These are phyloP conservation scores for Cheilosia impressa DNA, from an alignment of 2,888 invertebrate species.

Conservation along the genomic window DNA sequence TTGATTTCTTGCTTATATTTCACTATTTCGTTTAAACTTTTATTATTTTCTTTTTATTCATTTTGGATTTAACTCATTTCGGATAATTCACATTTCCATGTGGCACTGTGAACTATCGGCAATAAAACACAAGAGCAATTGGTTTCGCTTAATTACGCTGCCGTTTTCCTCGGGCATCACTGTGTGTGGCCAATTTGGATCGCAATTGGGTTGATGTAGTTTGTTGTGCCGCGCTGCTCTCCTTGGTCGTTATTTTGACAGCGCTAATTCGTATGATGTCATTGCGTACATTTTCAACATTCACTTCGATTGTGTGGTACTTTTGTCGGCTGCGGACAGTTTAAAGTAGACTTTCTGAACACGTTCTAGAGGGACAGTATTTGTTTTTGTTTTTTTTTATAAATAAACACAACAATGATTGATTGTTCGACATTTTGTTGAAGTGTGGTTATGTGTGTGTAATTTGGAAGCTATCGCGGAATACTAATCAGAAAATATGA, in stretches of 20 bases:
- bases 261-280: conserved; percentile 66
- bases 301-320: conserved; percentile 48
- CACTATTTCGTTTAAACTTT: conserved; percentile 21
- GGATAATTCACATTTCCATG: conserved; percentile 17
- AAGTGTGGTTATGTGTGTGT: conserved; percentile 16
- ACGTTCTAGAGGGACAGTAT: conserved; percentile 12
- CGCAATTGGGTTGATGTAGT: conserved; percentile 39
- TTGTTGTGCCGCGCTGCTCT: conserved; percentile 4
- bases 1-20: background rate
- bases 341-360: conserved; percentile 31
- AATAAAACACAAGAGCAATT: conserved; percentile 2
- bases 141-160: conserved; percentile 53
- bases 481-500: conserved; percentile 56
- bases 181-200: conserved; percentile 42
- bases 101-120: background rate
- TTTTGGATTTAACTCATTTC: conserved; percentile 24
- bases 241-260: conserved; percentile 61
- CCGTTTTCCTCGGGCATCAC: conserved; percentile 48
- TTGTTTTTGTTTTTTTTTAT: conserved; percentile 9
- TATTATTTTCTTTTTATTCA: conserved; percentile 33
- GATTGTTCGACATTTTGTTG: conserved; percentile 52
- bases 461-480: conserved; percentile 43
- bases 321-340: conserved; percentile 51
- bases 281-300: conserved; percentile 60
- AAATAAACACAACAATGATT: conserved; percentile 69